Conservation (phyloP, 92 coral and sea anemone species). For the Zoanthus solanderi region DNA sequence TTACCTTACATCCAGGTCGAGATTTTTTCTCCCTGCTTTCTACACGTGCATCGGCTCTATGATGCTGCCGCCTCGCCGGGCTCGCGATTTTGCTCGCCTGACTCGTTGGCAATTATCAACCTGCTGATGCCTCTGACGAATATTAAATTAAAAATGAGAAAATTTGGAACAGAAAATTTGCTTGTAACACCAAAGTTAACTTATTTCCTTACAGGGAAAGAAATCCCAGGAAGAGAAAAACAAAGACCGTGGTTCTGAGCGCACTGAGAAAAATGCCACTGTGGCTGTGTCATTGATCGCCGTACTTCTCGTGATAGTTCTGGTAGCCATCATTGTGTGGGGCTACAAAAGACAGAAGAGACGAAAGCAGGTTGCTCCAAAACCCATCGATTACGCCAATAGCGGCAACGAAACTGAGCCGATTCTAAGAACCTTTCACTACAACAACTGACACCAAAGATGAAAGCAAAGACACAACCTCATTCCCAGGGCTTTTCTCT, state of each 20-base stretch:
- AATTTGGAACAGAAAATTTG: background rate
- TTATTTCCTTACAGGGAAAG: background rate
- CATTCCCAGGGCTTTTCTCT: too few relatives aligned
- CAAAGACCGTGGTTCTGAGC: background rate
- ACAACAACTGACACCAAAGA: background rate
- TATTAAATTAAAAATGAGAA: background rate
- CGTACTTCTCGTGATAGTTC: background rate
- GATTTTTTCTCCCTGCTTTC: too few relatives aligned
- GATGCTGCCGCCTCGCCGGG: too few relatives aligned
- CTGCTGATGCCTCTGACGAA: background rate
- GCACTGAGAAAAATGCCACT: background rate
- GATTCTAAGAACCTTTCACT: background rate
- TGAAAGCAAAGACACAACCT: too few relatives aligned
- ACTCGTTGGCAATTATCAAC: background rate
- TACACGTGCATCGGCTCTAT: too few relatives aligned
- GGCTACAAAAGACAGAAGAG: background rate
- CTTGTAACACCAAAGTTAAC: background rate
- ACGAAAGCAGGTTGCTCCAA: background rate
- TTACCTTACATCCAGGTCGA: too few relatives aligned
- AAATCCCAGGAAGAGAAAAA: background rate
- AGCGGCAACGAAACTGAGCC: background rate
- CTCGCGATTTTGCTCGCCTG: too few relatives aligned
- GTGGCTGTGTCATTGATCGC: background rate
- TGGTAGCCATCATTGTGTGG: conserved; percentile 2
- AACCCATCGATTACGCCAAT: background rate